Percentiles rank a stretch among this genome's conserved stretches.
These are phyloP conservation scores for Trichonephila inaurata DNA, from an alignment of 1,140 invertebrate genomes.

Conservation along the genomic window DNA sequence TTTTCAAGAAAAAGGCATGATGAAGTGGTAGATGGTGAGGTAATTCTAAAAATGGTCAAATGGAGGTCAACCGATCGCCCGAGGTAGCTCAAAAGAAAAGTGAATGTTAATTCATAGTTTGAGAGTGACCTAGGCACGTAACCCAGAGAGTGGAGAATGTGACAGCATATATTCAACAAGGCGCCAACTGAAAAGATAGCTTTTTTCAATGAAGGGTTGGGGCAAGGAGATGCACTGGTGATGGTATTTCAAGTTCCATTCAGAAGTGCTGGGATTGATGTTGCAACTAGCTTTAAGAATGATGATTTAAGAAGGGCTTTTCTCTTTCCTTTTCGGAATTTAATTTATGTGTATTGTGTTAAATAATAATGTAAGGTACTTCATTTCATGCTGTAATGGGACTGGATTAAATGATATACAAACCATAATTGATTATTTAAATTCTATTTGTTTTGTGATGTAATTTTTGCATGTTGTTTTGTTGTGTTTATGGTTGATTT, in stretches of 20 bases:
- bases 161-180: constrained; percentile 13
- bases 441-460: too few relatives aligned
- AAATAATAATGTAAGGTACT: too few relatives aligned
- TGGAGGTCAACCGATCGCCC: constrained; percentile 50
- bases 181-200: background rate
- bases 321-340: background rate
- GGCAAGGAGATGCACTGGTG: background rate
- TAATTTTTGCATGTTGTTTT: too few relatives aligned
- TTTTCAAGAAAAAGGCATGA: background rate
- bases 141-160: constrained; percentile 16
- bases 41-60: constrained; percentile 64
- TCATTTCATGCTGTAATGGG: too few relatives aligned
- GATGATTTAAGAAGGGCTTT: too few relatives aligned
- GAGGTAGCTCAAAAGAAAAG: background rate
- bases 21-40: background rate
- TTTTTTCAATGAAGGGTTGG: constrained; percentile 1
- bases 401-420: too few relatives aligned
- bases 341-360: background rate
- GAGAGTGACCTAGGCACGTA: constrained; percentile 53
- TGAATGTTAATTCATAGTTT: constrained; percentile 66
- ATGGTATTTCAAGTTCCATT: background rate
- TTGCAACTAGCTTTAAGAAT: background rate
- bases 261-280: background rate
- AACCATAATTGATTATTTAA: too few relatives aligned
- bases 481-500: too few relatives aligned